A percentile compares a stretch with the other conserved stretches of the same genome.
Evolutionary conservation across 1,140 invertebrate genomes (phyloP).

Genomic region (Aphelinus certus): DNA sequence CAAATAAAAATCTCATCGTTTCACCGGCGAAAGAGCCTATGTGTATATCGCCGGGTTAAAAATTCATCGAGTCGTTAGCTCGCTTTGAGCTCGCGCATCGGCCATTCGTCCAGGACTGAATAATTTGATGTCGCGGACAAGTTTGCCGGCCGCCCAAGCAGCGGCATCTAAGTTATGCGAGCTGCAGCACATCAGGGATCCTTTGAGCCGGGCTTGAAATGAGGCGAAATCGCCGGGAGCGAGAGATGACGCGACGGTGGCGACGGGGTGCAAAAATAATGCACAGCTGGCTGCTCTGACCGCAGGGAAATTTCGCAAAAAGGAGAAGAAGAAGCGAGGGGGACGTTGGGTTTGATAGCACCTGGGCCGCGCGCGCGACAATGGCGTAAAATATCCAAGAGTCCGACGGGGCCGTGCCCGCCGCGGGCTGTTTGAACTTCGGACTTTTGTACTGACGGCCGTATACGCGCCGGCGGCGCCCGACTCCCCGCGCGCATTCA

Average conservation of each 20-base stretch:
- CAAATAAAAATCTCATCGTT: too few relatives aligned
- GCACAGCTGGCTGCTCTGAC: neutral
- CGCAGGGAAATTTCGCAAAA: slow-evolving; percentile 9
- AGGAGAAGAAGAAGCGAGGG: slow-evolving; percentile 2
- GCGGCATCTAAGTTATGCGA: too few relatives aligned
- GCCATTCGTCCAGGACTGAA: too few relatives aligned
- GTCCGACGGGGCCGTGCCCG: neutral
- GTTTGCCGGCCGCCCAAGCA: too few relatives aligned
- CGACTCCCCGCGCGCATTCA: too few relatives aligned
- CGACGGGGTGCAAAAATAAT: slow-evolving; percentile 32
- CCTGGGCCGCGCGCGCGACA: slow-evolving; percentile 7
- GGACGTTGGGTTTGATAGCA: too few relatives aligned
- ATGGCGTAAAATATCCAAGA: slow-evolving; percentile 38
- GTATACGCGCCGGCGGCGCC: neutral
- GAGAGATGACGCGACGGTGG: slow-evolving; percentile 18
- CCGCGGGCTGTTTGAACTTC: slow-evolving; percentile 40
- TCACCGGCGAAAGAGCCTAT: too few relatives aligned
- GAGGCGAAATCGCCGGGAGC: slow-evolving; percentile 16
- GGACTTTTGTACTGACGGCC: slow-evolving; percentile 20
- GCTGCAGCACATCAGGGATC: neutral
- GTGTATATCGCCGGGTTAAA: too few relatives aligned
- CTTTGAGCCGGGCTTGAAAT: neutral
- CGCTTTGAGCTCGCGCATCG: too few relatives aligned
- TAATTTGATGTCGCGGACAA: too few relatives aligned
- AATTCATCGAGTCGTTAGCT: too few relatives aligned